These are phyloP conservation scores for Willisornis vidua DNA, from an alignment of 2,113 vertebrate genomes.

Conservation along the genomic window DNA sequence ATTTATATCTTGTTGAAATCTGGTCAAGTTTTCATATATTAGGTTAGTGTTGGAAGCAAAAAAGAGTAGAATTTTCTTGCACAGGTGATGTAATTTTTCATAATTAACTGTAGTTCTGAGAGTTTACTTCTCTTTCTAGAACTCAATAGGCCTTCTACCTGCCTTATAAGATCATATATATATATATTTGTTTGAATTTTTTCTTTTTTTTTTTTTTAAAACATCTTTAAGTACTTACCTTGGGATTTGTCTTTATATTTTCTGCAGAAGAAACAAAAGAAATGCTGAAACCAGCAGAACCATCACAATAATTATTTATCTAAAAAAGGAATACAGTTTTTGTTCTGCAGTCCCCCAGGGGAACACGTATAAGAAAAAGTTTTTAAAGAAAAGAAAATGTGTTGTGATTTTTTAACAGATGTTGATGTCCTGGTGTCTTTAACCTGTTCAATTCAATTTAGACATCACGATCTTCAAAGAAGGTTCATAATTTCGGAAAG, in stretches of 20 bases:
- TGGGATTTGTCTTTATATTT: conserved; percentile 3
- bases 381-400: neutral
- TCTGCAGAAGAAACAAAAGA: neutral
- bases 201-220: neutral
- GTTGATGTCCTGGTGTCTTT: conserved; percentile 23
- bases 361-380: neutral
- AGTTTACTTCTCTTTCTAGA: neutral
- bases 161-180: neutral
- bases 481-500: conserved; percentile 97
- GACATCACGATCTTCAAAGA: conserved; percentile 93
- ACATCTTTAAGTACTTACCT: neutral
- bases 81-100: neutral
- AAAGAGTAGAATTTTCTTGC: neutral
- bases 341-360: neutral
- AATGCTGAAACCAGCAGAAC: conserved; percentile 36
- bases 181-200: neutral
- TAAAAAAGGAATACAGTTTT: neutral
- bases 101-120: neutral
- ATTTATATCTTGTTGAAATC: neutral
- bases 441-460: conserved; percentile 65
- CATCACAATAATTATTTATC: neutral
- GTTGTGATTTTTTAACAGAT: neutral
- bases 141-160: neutral
- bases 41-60: neutral
- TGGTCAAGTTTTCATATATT: neutral